Evolutionary conservation across 2,113 vertebrate genomes (phyloP), one percentile per base, ranked within the genome.

Genomic region (Solea senegalensis): DNA sequence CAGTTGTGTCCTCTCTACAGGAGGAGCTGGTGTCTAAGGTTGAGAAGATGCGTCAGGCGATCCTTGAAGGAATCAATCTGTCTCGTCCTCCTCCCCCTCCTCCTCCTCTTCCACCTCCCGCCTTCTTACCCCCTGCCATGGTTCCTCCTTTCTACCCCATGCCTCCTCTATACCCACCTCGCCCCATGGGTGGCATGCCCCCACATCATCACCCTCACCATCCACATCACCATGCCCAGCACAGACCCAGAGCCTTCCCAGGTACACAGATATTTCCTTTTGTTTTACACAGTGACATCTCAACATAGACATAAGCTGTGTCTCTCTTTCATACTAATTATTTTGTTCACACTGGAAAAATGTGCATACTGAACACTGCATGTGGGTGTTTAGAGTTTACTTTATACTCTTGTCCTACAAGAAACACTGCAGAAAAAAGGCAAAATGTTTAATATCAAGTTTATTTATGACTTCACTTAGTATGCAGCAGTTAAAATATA

Each of bases 31-130:
- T 95, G 74, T 94, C 94, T 69, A 95, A 95, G 78, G 95, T 97
- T 40, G 95, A 97, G 84, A 97, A 96, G 92, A 97, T 97, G 96
- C 95, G 95, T 51, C 96, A 96, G 89, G 95, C 95, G 45, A 97
- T 97, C 78, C 91, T 97, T 5, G 95, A 97, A 86, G 95, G 96
- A 86, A 94, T 97, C 87, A 96, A 95, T 85, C 88, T 96, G 50
- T 95, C 92, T 12, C 92, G 93, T 53, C 94, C 93, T 21, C 95
- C 93, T 53, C 94, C 95, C 9, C 94, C 94, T 28, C 94, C 94
- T 0, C 95, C 95, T 53, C 95, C 95, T n/a, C 91, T 95, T 59
- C 95, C 95, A 44, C 94, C 95, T 53, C 95, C 94, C 8, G 94
- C 96, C 73, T 94, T 95, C 71, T 91, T 96, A 39, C 92, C 95